Base-by-base conservation (phyloP, 2,797 vertebrate genomes). In the Apogon hyalosoma region DNA sequence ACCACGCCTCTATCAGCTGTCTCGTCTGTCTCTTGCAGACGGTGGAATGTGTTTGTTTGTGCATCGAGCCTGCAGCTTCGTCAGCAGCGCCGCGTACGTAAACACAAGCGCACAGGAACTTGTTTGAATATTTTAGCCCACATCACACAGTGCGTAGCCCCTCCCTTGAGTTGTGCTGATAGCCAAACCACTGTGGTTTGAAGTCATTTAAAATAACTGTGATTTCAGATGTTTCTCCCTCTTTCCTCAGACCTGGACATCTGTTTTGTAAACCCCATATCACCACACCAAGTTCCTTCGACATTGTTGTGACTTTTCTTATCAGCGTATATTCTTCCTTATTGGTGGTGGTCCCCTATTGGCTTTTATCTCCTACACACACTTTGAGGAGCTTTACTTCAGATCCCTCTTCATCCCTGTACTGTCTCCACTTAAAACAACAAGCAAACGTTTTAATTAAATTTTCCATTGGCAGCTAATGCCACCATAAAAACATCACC, bases 11-110 rank as follows among this genome's bases (percentile, higher is more conserved):
- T 53, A 38, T 57, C 28, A 61, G 14, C 40, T 39, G 68, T 70
- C 59, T 60, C 9, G n/a, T 56, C 36, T 78, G 42, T 73, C 38
- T 73, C 80, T 14, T 2, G 69, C 64, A 77, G 71, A 84, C 65
- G 53, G 62, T 85, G 84, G 87, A 87, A 90, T 90, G 80, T 61
- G 53, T 83, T 83, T 88, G 74, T 86, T 85, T 76, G 69, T 50
- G 41, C 3, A 12, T 5, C 6, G 13, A 69, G 70, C 59, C 71
- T 48, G 64, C 36, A 77, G 79, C 77, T 63, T 76, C 8, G 49
- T 86, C 80, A 75, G 62, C 67, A 71, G 39, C 76, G 69, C 46
- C 70, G 40, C 4, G 11, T 42, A 39, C 7, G 21, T 80, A 68
- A 83, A 84, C 74, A 82, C 39, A 0, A 24, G 63, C 57, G n/a